Evolutionary conservation across 1,140 invertebrate species (phyloP), one percentile per base, ranked within the genome.

Genomic region (Brachionus paranguensis): DNA sequence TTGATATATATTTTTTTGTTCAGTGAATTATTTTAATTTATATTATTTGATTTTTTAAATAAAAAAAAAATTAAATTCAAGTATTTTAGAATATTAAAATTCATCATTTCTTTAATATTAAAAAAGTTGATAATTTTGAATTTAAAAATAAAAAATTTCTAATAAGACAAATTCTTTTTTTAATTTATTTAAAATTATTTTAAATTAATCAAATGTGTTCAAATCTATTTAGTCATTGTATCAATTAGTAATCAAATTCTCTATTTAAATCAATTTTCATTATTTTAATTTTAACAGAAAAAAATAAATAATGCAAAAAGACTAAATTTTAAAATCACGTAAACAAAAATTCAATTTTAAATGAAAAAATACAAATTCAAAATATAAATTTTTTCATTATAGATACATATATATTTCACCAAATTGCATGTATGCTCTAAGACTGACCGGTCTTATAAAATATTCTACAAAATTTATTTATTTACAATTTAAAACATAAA

Each of bases 401-500:
- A 24, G 27, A 24, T 64, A n/a, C n/a, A 43, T 27, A 37, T 74
- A 20, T 74, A 11, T 74, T 43, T 27, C 7, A 74, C 12, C 33
- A 37, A 37, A 37, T 37, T 37, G 17, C 14, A 43, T n/a, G 20
- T 45, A 41, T 43, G 10, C 17, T 60, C 53, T 10, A 17, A 60
- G 53, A 60, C 53, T 60, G 20, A 20, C 20, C 20, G 17, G 53
- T 60, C 53, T 60, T 43, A 43, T 43, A 17, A 37, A 50, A 76
- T 50, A 76, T 70, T 6, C 2, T 37, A 14, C 27, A 70, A 33
- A 70, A 70, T 70, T 37, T 70, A 14, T 24, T 70, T 76, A 70
- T 70, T 70, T 70, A 70, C 65, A 70, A 70, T 70, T 70, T n/a
- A 70, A 70, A 70, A 37, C 11, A 64, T 14, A 83, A 60, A 84